Evolutionary conservation across 2,888 invertebrate species (phyloP), one percentile per base, ranked within the genome.

Genomic region (Epinotia bilunana): DNA sequence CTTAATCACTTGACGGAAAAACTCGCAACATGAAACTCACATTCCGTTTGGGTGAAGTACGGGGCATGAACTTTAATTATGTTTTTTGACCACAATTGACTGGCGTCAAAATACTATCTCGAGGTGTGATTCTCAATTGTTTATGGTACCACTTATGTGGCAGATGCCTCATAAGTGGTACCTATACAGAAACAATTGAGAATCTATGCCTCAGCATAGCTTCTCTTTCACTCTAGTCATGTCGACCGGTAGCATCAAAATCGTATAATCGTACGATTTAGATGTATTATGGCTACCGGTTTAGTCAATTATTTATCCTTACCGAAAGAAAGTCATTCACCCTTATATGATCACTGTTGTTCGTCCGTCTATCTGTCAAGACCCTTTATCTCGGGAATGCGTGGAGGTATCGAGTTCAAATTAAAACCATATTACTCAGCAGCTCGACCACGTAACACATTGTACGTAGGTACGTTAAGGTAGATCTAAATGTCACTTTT

Each of bases 21-120:
- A 74, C 68, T 46, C 13, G 18, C 16, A 33, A 74, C 74, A 74
- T 69, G 74, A 74, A 69, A 33, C 46, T 57, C 74, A 74, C 68
- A 74, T 74, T 74, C 69, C 9, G 55, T 20, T 28, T 46, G 33
- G 20, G 63, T 28, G 55, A 60, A n/a, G 55, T 20, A 57, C 33
- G 72, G 61, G 58, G 28, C 57, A 62, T 57, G 62, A 62, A 16
- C 12, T 69, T 63, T 69, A 69, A 68, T 73, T 46, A 62, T 69
- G 23, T 65, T 68, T 61, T 73, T 68, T 73, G n/a, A 43, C 18
- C 13, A 43, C 28, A 57, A 63, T 28, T 9, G 28, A 12, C n/a
- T 55, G 61, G 39, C 73, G 53, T 73, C 61, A 68, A 33, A 63
- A 73, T 57, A 46, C 33, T 39, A 49, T n/a, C 18, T 55, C 39